phyloP scores from a whole-genome alignment of 2,888 invertebrate genomes.

The Heliconius ismenius region DNA sequence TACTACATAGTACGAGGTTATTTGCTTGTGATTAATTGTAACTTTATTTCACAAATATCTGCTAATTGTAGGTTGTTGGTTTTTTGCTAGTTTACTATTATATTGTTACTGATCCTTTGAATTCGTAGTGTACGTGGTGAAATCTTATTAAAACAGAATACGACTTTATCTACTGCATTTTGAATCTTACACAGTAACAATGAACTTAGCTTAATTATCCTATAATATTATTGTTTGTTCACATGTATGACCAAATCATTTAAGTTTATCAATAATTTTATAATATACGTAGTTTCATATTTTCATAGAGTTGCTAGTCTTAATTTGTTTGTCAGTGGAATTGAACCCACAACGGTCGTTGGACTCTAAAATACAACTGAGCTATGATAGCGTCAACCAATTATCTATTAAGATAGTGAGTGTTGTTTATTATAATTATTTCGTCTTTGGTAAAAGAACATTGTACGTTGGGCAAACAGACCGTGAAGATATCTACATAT shows the following conservation, averaged over 20 bases:
- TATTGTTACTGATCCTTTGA: background rate
- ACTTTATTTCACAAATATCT: slow-evolving; percentile 22
- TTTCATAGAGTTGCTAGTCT: too few species aligned
- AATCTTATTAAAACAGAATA: too few species aligned
- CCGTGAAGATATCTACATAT: background rate
- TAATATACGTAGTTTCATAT: too few species aligned
- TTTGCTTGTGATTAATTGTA: slow-evolving; percentile 40
- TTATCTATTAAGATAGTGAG: background rate
- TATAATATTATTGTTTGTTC: too few species aligned
- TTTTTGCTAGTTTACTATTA: background rate
- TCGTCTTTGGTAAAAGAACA: background rate
- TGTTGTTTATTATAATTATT: slow-evolving; percentile 8
- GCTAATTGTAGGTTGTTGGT: background rate
- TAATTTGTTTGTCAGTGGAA: too few species aligned
- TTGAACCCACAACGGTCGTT: too few species aligned
- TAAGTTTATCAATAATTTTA: too few species aligned
- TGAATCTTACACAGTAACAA: background rate
- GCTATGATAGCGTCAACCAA: background rate
- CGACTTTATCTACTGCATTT: background rate
- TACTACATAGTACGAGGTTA: slow-evolving; percentile 23
- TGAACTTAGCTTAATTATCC: too few species aligned
- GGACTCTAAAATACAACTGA: background rate
- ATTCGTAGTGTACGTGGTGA: too few species aligned
- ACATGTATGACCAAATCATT: too few species aligned
- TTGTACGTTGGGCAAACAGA: background rate